Base-by-base conservation (phyloP, 1,140 invertebrate genomes). In the Papilio glaucus region DNA sequence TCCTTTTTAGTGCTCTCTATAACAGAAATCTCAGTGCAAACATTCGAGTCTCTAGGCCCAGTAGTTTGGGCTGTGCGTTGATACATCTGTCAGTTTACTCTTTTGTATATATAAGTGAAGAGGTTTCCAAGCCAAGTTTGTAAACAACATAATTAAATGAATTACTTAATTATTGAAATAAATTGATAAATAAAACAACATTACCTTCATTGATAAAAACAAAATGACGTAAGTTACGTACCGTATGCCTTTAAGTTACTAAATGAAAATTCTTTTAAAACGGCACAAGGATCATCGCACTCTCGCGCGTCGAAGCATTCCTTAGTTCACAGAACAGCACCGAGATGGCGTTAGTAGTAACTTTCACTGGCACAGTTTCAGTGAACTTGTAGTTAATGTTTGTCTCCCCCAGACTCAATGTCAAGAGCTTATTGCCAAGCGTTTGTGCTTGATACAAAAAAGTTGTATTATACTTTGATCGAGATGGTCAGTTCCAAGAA, bases 291-390 rank as follows among this genome's bases (percentile, higher is more conserved):
- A 62, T 15, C 60, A 13, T 42, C n/a, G 3, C 41, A 26, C 29
- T 33, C 26, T 0, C 10, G 10, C 8, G 26, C 12, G 29, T 18
- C 26, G 18, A 26, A 9, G 49, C 12, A 42, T n/a, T 65, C 9
- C 39, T 42, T 45, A 68, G 39, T 68, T 13, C 8, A 41, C 0
- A 42, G 7, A 26, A n/a, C 10, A 42, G 38, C 1, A 21, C 38
- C 53, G 13, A 69, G 67, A 69, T 53, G 67, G 67, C 45, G 45
- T 21, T 69, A 69, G 42, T 10, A 18, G 41, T 49, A 24, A 49
- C 67, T 69, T 69, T 69, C 67, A 53, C 67, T 53, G 67, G 45
- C 67, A 69, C 67, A 53, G 29, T 69, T 69, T 29, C 67, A 12
- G 42, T 69, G 67, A 69, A 53, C 65, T 68, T 68, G 65, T 49